These are phyloP conservation scores for Cerastoderma edule DNA, from an alignment of 2,888 invertebrate species.

Conservation along the genomic window DNA sequence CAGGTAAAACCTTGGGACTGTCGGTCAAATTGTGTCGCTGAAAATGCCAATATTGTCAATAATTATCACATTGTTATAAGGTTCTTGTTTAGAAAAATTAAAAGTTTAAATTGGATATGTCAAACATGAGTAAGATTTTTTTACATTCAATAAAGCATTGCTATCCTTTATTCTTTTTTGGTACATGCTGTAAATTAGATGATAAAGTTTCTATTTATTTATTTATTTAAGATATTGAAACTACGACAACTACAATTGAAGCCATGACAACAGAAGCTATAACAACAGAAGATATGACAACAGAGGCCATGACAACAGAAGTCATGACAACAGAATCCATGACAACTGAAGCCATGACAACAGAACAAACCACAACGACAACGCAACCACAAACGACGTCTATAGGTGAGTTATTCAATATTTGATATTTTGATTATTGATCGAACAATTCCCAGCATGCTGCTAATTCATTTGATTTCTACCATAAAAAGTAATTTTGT, in stretches of 20 bases:
- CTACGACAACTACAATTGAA: not conserved
- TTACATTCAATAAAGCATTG: too few species aligned
- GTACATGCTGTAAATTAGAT: not conserved
- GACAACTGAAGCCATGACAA: not conserved
- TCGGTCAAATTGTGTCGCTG: not conserved
- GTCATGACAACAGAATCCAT: not conserved
- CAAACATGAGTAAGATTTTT: too few species aligned
- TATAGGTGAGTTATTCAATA: too few species aligned
- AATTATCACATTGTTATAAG: too few species aligned
- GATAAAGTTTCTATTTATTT: not conserved
- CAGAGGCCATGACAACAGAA: not conserved
- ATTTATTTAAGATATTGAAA: not conserved
- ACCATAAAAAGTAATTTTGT: too few species aligned
- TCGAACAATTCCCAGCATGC: too few species aligned
- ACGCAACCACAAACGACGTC: not conserved
- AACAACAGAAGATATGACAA: not conserved
- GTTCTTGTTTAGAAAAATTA: too few species aligned
- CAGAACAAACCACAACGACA: not conserved
- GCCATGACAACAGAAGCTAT: not conserved
- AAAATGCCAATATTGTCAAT: too few species aligned
- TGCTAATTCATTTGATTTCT: too few species aligned
- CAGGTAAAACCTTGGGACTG: conserved; percentile 10
- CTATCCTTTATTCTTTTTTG: not conserved
- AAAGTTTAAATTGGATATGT: too few species aligned
- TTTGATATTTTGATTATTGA: too few species aligned